Conservation (phyloP, 2,113 vertebrate species). For the Callithrix jacchus region DNA sequence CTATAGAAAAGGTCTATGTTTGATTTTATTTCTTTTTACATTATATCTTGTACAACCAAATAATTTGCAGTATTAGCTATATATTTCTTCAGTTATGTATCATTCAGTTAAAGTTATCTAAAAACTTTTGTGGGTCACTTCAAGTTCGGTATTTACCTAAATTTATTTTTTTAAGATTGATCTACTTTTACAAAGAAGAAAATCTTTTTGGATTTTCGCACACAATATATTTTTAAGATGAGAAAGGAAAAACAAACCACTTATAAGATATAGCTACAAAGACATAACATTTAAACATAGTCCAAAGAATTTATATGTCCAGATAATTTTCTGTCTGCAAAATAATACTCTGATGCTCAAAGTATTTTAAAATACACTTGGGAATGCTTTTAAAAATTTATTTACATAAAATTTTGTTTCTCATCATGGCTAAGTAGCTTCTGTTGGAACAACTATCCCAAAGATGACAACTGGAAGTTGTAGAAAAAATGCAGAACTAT, state of each 20-base stretch:
- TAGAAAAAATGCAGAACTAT: background rate
- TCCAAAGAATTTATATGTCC: background rate
- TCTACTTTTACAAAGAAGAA: conserved; percentile 27
- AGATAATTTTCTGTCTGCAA: background rate
- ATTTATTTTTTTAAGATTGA: background rate
- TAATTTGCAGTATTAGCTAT: background rate
- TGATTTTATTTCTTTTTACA: background rate
- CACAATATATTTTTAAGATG: background rate
- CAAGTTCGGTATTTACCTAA: background rate
- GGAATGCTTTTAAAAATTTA: background rate
- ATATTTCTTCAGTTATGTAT: background rate
- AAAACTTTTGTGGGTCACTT: background rate
- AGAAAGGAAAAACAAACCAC: background rate
- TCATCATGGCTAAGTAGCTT: background rate
- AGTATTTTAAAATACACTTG: background rate
- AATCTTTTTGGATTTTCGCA: background rate
- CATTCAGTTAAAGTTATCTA: background rate
- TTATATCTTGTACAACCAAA: background rate
- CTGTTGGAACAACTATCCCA: background rate
- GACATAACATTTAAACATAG: background rate
- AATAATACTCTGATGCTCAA: background rate
- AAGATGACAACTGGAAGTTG: background rate
- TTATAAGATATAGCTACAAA: background rate
- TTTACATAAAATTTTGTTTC: background rate
- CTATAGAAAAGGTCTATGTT: background rate